Evolutionary conservation across 1,140 invertebrate genomes (phyloP), one percentile per base, ranked within the genome.

Genomic region (Trissolcus basalis): DNA sequence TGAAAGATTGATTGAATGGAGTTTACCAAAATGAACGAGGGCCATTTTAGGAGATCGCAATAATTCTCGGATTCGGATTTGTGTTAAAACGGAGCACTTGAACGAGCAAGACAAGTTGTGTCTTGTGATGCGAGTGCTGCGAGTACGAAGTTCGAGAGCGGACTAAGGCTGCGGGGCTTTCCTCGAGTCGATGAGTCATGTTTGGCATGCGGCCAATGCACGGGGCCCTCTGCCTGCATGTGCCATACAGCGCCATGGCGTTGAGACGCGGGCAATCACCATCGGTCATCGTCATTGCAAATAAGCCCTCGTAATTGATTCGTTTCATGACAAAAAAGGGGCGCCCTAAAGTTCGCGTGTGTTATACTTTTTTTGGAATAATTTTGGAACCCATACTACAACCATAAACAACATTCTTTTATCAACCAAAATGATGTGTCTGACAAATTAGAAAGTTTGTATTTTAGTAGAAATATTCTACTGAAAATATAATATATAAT

Each of bases 91-190:
- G 50, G 36, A 61, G 11, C 54, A 69, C 59, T 68, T 58, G 39
- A 69, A 59, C 6, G 8, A 53, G 51, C 64, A 53, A 58, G 55
- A 65, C 63, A 65, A 47, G 55, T 59, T 54, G n/a, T 51, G 65
- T 68, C 64, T 56, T 45, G 47, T 65, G 55, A 60, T 43, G 39
- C 14, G 33, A 58, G 61, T 44, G 72, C 77, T 64, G 33, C 80
- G 64, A 56, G 78, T 64, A 33, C 80, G 64, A 56, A 59, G 79
- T 68, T 81, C 75, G 59, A 82, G 81, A 86, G 84, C 80, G 80
- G 80, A 85, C 80, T 80, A 81, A 81, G 82, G 72, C 79, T 81
- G 77, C 78, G 77, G 81, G 83, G 79, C 79, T 86, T 87, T 86
- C 81, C 81, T 87, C 81, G 82, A 85, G 85, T 84, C 84, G 88